Base-by-base conservation (phyloP, 2,888 invertebrate species). In the Mactromeris polynyma region DNA sequence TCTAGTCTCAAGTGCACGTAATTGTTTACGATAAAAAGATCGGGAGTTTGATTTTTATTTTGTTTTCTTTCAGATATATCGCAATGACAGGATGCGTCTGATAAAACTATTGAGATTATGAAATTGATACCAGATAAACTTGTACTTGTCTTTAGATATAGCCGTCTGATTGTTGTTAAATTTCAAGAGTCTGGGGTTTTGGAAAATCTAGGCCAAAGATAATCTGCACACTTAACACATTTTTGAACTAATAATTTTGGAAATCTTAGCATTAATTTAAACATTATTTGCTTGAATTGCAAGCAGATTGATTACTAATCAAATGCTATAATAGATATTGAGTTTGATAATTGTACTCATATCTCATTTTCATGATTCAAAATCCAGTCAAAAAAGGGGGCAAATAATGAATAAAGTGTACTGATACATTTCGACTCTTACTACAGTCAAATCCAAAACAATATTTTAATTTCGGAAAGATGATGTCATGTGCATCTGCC, bases 141-240 rank as follows among this genome's bases (percentile, higher is more conserved):
- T 36, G 19, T 73, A 14, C 36, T 73, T 73, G 73, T 19, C 19
- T 73, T 36, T 4, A 19, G 73, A 73, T 73, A 17, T 4, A 36
- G 36, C 0, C 36, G 19, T 4, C 31, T 73, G 73, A 73, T 73
- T 19, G 4, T 73, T 73, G 11, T 26, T 33, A 26, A 33, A 33
- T 73, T 33, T 73, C 33, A 73, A 73, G 73, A 73, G 73, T 36
- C 73, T 73, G 73, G 17, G 33, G 14, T 33, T 36, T 73, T 17
- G 73, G 33, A 26, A 73, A 58, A 73, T 33, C 2, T 73, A 36
- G 73, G 73, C 36, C 33, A 73, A 33, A 36, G 73, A 73, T 73
- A 73, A 19, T 26, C 73, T 36, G 73, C 73, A 73, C 73, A 73
- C 73, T 73, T 73, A 73, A 73, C 73, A 73, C 73, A 73, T 73